A percentile compares a stretch with the other conserved stretches of the same genome.
Conservation (phyloP, 2,797 vertebrate genomes). For the Tiaroga cobitis region DNA sequence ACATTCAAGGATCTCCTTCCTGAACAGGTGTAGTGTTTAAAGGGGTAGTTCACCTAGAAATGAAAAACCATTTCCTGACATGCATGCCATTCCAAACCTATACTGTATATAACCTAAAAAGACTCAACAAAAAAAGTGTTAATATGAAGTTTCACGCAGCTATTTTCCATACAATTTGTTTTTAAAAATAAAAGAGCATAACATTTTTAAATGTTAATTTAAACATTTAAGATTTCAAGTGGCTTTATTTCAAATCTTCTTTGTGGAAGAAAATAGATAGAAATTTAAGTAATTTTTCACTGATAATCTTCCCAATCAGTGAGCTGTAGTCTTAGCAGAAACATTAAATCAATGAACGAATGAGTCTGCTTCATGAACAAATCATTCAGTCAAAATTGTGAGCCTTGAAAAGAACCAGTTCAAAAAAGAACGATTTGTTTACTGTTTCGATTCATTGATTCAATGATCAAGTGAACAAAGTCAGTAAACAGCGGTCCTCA, state of each 20-base stretch:
- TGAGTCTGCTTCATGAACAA: not conserved
- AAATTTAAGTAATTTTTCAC: not conserved
- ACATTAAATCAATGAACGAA: not conserved
- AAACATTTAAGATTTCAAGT: not conserved
- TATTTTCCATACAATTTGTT: not conserved
- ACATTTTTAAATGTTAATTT: accelerated
- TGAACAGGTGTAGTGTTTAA: not conserved
- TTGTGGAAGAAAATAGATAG: not conserved
- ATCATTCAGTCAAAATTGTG: not conserved
- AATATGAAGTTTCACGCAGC: not conserved
- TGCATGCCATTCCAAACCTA: not conserved
- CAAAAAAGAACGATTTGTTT: not conserved
- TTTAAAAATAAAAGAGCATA: not conserved
- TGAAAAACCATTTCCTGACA: not conserved
- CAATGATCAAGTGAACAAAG: not conserved
- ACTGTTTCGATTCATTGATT: not conserved
- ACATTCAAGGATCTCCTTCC: not conserved
- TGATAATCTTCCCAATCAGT: not conserved
- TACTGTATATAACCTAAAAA: not conserved
- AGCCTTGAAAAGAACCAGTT: not conserved
- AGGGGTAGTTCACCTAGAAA: not conserved
- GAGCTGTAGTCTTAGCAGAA: not conserved
- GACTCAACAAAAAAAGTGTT: not conserved
- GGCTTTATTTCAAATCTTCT: not conserved
- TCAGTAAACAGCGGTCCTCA: not conserved